Base-by-base conservation (phyloP, 2,888 invertebrate species). In the Habrosyne pyritoides region DNA sequence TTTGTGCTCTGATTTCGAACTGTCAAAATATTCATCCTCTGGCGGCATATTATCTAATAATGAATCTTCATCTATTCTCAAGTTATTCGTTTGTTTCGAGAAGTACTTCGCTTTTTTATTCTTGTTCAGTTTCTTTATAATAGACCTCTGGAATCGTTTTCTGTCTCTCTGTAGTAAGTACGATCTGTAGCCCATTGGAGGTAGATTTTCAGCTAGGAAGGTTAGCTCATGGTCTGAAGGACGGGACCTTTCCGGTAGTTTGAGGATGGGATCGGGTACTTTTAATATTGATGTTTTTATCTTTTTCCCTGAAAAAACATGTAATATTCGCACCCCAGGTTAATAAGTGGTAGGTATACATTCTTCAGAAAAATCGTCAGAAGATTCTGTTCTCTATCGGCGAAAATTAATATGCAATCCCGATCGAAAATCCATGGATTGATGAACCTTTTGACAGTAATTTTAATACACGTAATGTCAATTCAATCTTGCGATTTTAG, bases 151-250 rank as follows among this genome's bases (percentile, higher is more conserved):
- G 0, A n/a, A 21, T 8, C 69, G 48, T 2, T 55, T 52, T 53
- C 47, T 42, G 12, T 57, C n/a, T 14, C 50, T 60, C 6, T 75
- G 57, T 0, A 95, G 73, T 62, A 93, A 94, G 69, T 94, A 97
- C 0, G 95, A 94, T 49, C 93, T 93, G 71, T 93, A 95, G 0
- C 97, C 97, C 21, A 97, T 73, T 0, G 97, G 93, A 0, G 97
- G 96, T 0, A 97, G 55, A 24, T 93, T 81, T 10, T 79, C 73
- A 0, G 96, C 96, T 21, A 92, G 71, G 73, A 98, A 97, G 0
- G 97, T 89, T 0, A 97, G 79, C 65, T 98, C 97, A 55, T 91
- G 87, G 2, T 84, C 86, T 0, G 95, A 94, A 0, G 64, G 73
- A 21, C 94, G 94, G 0, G 75, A 61, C 47, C 96, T 86, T 50